Evolutionary conservation across 2,888 invertebrate species (phyloP).

Genomic region (Netelia virgata): DNA sequence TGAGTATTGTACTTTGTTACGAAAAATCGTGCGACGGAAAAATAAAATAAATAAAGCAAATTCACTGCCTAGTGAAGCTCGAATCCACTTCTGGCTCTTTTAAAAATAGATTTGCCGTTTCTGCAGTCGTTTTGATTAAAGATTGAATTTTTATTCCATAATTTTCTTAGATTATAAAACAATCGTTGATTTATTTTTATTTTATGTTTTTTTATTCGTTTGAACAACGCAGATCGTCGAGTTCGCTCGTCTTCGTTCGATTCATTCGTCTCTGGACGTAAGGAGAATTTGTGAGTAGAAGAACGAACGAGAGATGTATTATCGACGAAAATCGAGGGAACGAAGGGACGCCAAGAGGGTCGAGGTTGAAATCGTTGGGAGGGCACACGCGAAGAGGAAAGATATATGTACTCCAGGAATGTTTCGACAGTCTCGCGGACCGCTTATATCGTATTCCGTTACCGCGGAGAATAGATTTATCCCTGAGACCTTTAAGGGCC

Average conservation of each 20-base stretch:
- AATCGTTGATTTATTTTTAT: not conserved
- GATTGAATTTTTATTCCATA: not conserved
- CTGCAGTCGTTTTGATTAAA: not conserved
- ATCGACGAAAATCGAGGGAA: constrained; percentile 55
- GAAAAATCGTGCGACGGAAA: constrained; percentile 33
- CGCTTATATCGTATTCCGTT: constrained; percentile 80
- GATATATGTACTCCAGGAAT: constrained; percentile 31
- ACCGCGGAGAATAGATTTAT: constrained; percentile 82
- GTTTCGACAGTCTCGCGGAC: constrained; percentile 69
- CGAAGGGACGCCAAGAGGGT: constrained; percentile 40
- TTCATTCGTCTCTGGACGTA: not conserved
- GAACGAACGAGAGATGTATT: constrained; percentile 43
- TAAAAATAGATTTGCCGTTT: not conserved
- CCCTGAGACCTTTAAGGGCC: constrained; percentile 71
- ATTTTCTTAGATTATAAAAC: constrained; percentile 7
- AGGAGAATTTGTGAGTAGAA: constrained; percentile 45
- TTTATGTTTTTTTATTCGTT: not conserved
- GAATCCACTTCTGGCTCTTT: constrained; percentile 28
- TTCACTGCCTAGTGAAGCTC: constrained; percentile 11
- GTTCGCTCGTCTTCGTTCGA: not conserved
- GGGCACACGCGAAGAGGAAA: constrained; percentile 5
- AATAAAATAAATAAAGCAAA: constrained; percentile 23
- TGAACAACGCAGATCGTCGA: not conserved
- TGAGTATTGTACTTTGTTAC: constrained; percentile 22
- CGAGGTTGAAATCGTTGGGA: constrained; percentile 24